Evolutionary conservation across 2,888 invertebrate species (phyloP).

Genomic region (Plagiodera versicolora): DNA sequence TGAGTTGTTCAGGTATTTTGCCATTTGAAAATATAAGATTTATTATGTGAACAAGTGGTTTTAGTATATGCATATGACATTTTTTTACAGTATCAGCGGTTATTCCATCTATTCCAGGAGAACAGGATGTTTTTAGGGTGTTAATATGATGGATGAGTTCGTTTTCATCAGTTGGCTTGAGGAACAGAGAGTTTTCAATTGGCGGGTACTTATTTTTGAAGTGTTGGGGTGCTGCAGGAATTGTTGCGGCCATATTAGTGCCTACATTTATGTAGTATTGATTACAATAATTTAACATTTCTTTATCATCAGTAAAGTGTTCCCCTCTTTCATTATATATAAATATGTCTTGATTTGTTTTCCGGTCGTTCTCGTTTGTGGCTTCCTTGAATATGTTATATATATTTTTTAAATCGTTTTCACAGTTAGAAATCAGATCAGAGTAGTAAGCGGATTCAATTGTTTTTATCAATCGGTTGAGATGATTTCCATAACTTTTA

Average conservation of each 20-base stretch:
- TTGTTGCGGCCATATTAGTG: not conserved
- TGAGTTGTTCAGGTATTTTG: not conserved
- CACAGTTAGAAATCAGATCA: not conserved
- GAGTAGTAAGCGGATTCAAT: slow-evolving; percentile 10
- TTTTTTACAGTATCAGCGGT: slow-evolving; percentile 1
- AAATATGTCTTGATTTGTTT: slow-evolving; percentile 3
- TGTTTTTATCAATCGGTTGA: slow-evolving; percentile 10
- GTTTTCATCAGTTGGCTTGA: not conserved
- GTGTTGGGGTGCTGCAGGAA: not conserved
- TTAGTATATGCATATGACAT: slow-evolving; percentile 1
- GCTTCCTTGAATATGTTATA: slow-evolving; percentile 3
- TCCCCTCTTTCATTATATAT: slow-evolving; percentile 2
- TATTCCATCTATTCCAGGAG: not conserved
- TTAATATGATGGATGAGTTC: slow-evolving; percentile 3
- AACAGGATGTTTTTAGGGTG: not conserved
- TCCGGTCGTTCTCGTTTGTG: not conserved
- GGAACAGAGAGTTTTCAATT: not conserved
- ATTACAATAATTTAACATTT: slow-evolving; percentile 12
- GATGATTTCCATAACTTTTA: slow-evolving; percentile 8
- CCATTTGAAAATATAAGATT: not conserved
- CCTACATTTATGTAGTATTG: slow-evolving; percentile 1
- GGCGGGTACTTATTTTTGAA: slow-evolving; percentile 2
- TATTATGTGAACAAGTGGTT: not conserved
- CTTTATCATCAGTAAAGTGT: slow-evolving; percentile 7
- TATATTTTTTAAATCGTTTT: not conserved